Evolutionary conservation across 1,140 invertebrate genomes (phyloP), one percentile per base, ranked within the genome.

Genomic region (Lepidurus couesii): DNA sequence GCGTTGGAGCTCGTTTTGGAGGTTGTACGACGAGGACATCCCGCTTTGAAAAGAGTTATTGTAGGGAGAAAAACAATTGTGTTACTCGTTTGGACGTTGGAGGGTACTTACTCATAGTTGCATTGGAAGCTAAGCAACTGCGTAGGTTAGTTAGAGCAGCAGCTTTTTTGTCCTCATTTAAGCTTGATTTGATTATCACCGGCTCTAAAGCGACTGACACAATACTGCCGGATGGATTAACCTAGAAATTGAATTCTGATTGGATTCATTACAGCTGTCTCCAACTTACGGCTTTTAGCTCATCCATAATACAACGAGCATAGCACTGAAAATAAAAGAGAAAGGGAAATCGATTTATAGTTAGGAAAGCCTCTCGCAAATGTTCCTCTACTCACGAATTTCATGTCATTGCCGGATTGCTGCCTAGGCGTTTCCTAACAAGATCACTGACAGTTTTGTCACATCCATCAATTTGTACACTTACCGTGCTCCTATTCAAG

Each of bases 141-240:
- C 53, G 53, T 16, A 65, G 21, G 53, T 65, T 65, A n/a, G 53
- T 65, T 65, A 65, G 53, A 65, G 53, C 53, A 13, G 53, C 8
- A n/a, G 53, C 53, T 65, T 65, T 65, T 16, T 65, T 65, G n/a
- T 13, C 53, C 21, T 65, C 53, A 65, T 65, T 21, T 65, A 65
- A 4, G 53, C 13, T 65, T 16, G 53, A 65, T 21, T 13, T 65
- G n/a, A 21, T 65, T 65, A 65, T 65, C 21, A 65, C 53, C 1
- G 53, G 53, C 8, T 65, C 53, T 7, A 65, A 21, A 65, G 53
- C 53, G 16, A 65, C 53, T n/a, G 53, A 21, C 21, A 65, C 21
- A 16, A 65, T 65, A 21, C 21, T 65, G 53, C 53, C 53, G 16
- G 53, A 65, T 13, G 53, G 53, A 65, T 65, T 65, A 9, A 65